Evolutionary conservation across 2,888 invertebrate species (phyloP), one percentile per base, ranked within the genome.

Genomic region (Acrobeloides nanus): DNA sequence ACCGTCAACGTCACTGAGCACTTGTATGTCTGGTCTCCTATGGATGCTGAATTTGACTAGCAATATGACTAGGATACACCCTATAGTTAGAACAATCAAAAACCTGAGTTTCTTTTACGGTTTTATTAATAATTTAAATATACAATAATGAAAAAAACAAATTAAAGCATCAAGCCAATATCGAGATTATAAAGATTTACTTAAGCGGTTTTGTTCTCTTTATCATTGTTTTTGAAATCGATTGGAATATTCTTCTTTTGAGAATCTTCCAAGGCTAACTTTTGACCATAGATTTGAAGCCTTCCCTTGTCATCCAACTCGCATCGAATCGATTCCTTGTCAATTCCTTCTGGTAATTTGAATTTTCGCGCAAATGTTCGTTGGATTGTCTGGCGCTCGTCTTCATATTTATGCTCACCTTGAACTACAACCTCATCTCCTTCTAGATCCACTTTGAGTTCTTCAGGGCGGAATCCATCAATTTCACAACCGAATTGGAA

Each of bases 201-300:
- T n/a, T n/a, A n/a, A n/a, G n/a, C n/a, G n/a, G n/a, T n/a, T n/a
- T n/a, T n/a, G n/a, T n/a, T n/a, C n/a, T n/a, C n/a, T n/a, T n/a
- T n/a, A n/a, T n/a, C n/a, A n/a, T n/a, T n/a, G n/a, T 35, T 35
- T 45, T 42, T 42, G 43, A 42, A 42, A 45, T 18, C 45, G 43
- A 42, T 42, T 18, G 43, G 43, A 4, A 42, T 42, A 20, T 39
- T 44, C 10, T 45, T 10, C 4, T 42, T 42, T 24, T 42, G 17
- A 17, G 43, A 45, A 4, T 42, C 46, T 18, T 42, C 24, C 43
- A 44, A 10, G 46, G 43, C 3, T 4, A 44, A 2, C 45, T 42
- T 42, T 10, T 18, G 38, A 2, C 15, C 43, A 31, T 42, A 18
- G 24, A 42, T 45, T 18, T 44, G 20, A 10, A 42, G 4, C 45